A percentile compares a stretch with the other conserved stretches of the same genome.
These are phyloP conservation scores for Corythoichthys intestinalis DNA, from an alignment of 2,113 vertebrate genomes.

Conservation along the genomic window DNA sequence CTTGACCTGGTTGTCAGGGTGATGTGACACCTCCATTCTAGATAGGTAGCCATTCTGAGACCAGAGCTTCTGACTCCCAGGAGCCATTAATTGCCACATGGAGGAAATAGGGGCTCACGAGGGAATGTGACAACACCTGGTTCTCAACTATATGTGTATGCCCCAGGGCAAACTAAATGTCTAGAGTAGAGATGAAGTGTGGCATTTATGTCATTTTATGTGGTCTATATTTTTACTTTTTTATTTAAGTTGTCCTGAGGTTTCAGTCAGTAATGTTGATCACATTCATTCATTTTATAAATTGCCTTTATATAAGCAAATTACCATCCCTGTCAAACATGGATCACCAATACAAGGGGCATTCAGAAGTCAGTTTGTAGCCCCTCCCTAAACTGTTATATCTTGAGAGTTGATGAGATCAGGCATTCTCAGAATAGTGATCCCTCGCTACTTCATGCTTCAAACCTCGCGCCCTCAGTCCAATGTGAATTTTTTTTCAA, in stretches of 20 bases:
- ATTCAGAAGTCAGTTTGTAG: neutral
- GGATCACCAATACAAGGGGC: neutral
- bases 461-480: neutral
- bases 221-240: neutral
- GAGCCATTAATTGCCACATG: slow-evolving; percentile 61
- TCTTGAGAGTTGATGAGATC: neutral
- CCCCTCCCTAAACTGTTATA: neutral
- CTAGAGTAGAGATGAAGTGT: slow-evolving; percentile 26
- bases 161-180: slow-evolving; percentile 34
- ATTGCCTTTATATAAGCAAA: neutral
- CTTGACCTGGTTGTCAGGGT: slow-evolving; percentile 62
- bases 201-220: slow-evolving; percentile 18
- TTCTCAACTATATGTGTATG: slow-evolving; percentile 25
- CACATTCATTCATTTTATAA: neutral
- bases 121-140: slow-evolving; percentile 50
- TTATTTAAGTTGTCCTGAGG: neutral
- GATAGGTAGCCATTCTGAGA: slow-evolving; percentile 56
- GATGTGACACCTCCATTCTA: slow-evolving; percentile 59
- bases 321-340: neutral
- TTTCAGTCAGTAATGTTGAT: neutral
- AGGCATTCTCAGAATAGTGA: neutral
- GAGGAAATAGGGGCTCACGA: slow-evolving; percentile 38
- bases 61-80: slow-evolving; percentile 37
- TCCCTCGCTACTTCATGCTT: neutral
- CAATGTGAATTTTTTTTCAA: too few relatives aligned